A percentile compares a stretch with the other conserved stretches of the same genome.
These are phyloP conservation scores for Drosophila repletoides DNA, from an alignment of 1,140 invertebrate genomes.

Conservation along the genomic window DNA sequence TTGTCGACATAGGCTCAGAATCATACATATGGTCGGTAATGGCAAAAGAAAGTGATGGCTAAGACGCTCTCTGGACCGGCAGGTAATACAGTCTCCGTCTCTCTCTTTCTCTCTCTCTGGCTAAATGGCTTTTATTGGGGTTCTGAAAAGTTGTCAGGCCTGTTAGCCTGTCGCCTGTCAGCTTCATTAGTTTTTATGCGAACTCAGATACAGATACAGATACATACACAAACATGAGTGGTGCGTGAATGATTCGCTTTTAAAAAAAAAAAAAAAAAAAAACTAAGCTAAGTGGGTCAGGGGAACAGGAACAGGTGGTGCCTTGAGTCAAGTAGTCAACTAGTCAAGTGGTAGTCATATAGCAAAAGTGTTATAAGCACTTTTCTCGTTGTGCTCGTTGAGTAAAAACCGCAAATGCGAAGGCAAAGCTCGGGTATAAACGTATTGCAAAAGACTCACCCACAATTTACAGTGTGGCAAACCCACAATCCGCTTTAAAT, in stretches of 20 bases:
- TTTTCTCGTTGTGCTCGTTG: conserved; percentile 10
- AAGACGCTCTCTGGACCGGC: conserved; percentile 11
- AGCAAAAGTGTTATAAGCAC: conserved; percentile 6
- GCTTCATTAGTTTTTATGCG: conserved; percentile 53
- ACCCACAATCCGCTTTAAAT: conserved; percentile 45
- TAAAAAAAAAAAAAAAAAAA: too few relatives aligned
- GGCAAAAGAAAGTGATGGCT: conserved; percentile 49
- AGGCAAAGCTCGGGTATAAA: conserved; percentile 28
- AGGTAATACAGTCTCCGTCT: neutral
- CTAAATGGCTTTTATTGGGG: neutral
- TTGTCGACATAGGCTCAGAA: conserved; percentile 6
- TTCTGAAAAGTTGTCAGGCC: conserved; percentile 50
- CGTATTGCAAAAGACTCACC: conserved; percentile 35
- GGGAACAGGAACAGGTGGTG: conserved; percentile 52
- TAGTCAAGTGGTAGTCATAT: neutral
- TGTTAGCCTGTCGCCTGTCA: conserved; percentile 40
- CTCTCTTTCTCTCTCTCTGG: neutral
- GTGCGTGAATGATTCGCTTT: conserved; percentile 39
- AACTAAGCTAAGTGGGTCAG: conserved; percentile 45
- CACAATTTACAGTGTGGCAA: conserved; percentile 30
- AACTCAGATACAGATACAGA: conserved; percentile 5
- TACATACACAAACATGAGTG: neutral
- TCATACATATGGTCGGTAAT: conserved; percentile 9
- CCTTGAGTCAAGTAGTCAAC: neutral
- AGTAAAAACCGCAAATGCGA: conserved; percentile 48